Percentiles rank a stretch among this genome's conserved stretches.
phyloP scores from a whole-genome alignment of 2,113 vertebrate species.

The Lota lota region DNA sequence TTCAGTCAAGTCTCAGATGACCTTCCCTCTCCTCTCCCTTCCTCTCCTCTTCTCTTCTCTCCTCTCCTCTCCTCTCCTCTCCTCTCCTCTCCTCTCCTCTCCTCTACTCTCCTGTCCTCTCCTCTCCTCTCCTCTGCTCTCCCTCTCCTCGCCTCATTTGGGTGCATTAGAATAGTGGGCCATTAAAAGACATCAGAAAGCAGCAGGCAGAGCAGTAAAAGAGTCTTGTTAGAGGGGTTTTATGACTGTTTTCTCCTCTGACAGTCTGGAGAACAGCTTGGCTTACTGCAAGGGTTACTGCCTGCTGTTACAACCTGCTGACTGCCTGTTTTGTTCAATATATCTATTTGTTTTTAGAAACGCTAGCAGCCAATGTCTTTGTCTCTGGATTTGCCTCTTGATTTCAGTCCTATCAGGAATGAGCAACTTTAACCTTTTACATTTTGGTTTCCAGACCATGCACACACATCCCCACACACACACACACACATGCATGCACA shows the following conservation, averaged over 20 bases:
- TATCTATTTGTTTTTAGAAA: conserved; percentile 15
- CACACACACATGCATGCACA: neutral
- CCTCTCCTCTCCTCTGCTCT: too few relatives aligned
- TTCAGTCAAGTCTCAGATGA: neutral
- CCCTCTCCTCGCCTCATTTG: conserved; percentile 40
- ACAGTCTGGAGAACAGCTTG: conserved; percentile 44
- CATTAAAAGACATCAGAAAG: conserved; percentile 56
- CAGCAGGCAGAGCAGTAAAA: conserved; percentile 61
- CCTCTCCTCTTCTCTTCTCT: too few relatives aligned
- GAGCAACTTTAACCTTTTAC: neutral
- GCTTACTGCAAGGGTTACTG: conserved; percentile 32
- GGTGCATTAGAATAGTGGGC: conserved; percentile 41
- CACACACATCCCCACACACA: neutral
- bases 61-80: too few relatives aligned
- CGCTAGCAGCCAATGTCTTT: neutral
- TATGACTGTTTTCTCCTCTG: conserved; percentile 49
- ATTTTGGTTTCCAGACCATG: neutral
- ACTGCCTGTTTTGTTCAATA: conserved; percentile 13
- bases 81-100: too few relatives aligned
- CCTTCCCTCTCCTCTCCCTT: neutral
- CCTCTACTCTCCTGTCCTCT: too few relatives aligned
- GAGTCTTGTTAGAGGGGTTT: conserved; percentile 60
- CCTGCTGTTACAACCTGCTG: conserved; percentile 19
- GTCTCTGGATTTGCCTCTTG: conserved; percentile 11
- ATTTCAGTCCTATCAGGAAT: neutral